phyloP scores from a whole-genome alignment of 2,888 invertebrate genomes.

The Nemotelus pantherinus region DNA sequence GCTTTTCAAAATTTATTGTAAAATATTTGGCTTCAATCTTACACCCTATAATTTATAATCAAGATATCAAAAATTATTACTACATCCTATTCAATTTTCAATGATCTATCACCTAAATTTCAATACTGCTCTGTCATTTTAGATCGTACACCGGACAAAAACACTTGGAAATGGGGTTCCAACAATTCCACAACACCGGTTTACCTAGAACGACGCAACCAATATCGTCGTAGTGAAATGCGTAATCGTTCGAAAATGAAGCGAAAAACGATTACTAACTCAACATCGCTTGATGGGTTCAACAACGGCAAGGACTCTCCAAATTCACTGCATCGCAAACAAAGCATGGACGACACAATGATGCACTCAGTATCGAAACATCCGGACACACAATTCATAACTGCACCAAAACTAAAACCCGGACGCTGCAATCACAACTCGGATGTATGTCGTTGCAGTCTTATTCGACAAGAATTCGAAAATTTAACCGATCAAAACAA shows the following conservation, averaged over 20 bases:
- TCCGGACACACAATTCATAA: not conserved
- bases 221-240: slow-evolving; percentile 72
- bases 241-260: slow-evolving; percentile 63
- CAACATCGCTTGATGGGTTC: slow-evolving; percentile 61
- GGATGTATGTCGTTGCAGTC: slow-evolving; percentile 30
- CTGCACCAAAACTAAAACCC: slow-evolving; percentile 15
- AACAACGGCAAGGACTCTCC: slow-evolving; percentile 49
- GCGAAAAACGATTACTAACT: slow-evolving; percentile 61
- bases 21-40: too few relatives aligned
- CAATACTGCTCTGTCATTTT: too few relatives aligned
- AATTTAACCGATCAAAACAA: slow-evolving; percentile 54
- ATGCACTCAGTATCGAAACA: slow-evolving; percentile 57
- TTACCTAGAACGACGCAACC: slow-evolving; percentile 86
- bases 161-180: slow-evolving; percentile 64
- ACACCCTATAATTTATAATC: too few relatives aligned
- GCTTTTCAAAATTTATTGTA: too few relatives aligned
- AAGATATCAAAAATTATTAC: too few relatives aligned
- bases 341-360: slow-evolving; percentile 60
- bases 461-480: slow-evolving; percentile 36
- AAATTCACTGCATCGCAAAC: slow-evolving; percentile 53
- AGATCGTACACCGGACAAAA: slow-evolving; percentile 64
- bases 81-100: too few relatives aligned
- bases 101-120: too few relatives aligned
- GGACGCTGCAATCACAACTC: slow-evolving; percentile 39
- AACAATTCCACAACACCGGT: slow-evolving; percentile 80